Evolutionary conservation across 2,888 invertebrate genomes (phyloP).

Genomic region (Phaedon cochleariae): DNA sequence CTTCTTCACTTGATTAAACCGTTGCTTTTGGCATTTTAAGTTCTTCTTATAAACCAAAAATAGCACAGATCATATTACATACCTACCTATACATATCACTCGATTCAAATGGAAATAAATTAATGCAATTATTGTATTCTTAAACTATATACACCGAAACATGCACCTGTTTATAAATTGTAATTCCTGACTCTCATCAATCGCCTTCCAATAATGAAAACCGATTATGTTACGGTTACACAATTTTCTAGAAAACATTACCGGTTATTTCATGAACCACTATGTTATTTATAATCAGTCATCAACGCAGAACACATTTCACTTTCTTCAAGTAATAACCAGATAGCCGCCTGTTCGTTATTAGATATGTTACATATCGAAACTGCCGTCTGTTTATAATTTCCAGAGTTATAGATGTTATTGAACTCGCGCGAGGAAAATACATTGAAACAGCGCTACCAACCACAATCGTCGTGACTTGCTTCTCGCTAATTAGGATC

Average conservation of each 20-base stretch:
- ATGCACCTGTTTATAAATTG: too few relatives aligned
- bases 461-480: conserved; percentile 30
- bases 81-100: too few relatives aligned
- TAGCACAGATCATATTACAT: too few relatives aligned
- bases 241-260: background rate
- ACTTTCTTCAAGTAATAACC: background rate
- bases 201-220: too few relatives aligned
- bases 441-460: conserved; percentile 3
- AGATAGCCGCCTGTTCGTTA: background rate
- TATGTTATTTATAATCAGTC: background rate
- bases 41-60: too few relatives aligned
- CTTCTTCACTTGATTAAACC: too few relatives aligned
- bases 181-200: too few relatives aligned
- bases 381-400: background rate
- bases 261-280: background rate
- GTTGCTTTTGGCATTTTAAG: too few relatives aligned
- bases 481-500: conserved; percentile 26
- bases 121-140: too few relatives aligned
- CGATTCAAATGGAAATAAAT: too few relatives aligned
- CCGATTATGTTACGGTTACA: background rate
- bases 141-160: too few relatives aligned
- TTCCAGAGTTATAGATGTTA: conserved; percentile 4
- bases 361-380: background rate
- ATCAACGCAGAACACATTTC: background rate
- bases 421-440: conserved; percentile 7